Evolutionary conservation across 2,113 vertebrate genomes (phyloP).

Genomic region (Brienomyrus brachyistius): DNA sequence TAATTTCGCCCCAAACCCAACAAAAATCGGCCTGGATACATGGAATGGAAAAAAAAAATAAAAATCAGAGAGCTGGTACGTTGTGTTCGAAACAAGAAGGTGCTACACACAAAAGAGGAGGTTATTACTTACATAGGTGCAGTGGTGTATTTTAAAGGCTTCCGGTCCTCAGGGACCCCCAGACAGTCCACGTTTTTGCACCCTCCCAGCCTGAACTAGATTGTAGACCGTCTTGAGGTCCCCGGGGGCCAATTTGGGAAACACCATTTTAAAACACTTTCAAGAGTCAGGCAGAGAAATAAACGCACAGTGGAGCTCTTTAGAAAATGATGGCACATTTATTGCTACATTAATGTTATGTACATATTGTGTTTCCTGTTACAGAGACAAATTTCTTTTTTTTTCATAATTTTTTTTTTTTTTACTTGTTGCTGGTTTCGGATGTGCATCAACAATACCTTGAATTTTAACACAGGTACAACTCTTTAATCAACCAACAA

Average conservation of each 20-base stretch:
- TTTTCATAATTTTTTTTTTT: slow-evolving; percentile 44
- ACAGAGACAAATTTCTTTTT: slow-evolving; percentile 79
- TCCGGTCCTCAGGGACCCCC: neutral
- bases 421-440: slow-evolving; percentile 74
- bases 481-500: slow-evolving; percentile 85
- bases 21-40: neutral
- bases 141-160: neutral
- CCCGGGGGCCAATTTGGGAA: neutral
- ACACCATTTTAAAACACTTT: neutral
- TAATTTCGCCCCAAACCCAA: neutral
- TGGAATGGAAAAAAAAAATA: no score
- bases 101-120: neutral
- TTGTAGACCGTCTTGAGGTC: neutral
- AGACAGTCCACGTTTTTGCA: neutral
- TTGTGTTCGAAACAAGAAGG: neutral
- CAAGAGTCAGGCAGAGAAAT: slow-evolving; percentile 25
- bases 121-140: neutral
- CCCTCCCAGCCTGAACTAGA: neutral
- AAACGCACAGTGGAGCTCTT: slow-evolving; percentile 66
- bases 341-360: slow-evolving; percentile 99
- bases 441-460: slow-evolving; percentile 85
- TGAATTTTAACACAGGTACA: slow-evolving; percentile 88
- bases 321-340: slow-evolving; percentile 99
- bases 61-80: neutral
- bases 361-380: slow-evolving; percentile 96